phyloP scores from a whole-genome alignment of 1,140 invertebrate species.

The Apis dorsata region DNA sequence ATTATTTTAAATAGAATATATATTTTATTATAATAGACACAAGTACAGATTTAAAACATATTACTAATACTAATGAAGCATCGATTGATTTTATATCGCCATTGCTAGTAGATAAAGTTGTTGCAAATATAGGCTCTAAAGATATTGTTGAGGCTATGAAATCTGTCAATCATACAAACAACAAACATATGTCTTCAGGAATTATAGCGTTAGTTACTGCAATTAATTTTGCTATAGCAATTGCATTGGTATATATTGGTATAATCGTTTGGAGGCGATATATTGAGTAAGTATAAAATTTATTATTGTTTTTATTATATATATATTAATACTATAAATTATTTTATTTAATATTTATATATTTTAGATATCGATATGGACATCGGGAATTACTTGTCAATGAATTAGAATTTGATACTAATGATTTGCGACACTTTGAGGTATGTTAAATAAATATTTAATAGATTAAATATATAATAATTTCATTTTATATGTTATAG shows the following conservation, averaged over 20 bases:
- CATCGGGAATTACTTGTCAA: constrained; percentile 78
- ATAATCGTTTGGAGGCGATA: constrained; percentile 75
- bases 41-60: neutral
- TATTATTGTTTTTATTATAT: neutral
- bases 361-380: constrained; percentile 75
- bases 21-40: neutral
- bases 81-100: neutral
- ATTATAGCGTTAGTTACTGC: constrained; percentile 68
- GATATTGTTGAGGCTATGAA: neutral
- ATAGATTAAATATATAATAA: neutral
- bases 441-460: constrained; percentile 58
- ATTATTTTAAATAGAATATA: neutral
- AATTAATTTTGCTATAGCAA: constrained; percentile 68
- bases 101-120: neutral
- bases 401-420: constrained; percentile 76
- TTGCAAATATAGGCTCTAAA: neutral
- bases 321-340: neutral
- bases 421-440: constrained; percentile 78
- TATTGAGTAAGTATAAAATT: constrained; percentile 73
- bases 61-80: neutral
- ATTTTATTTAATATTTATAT: constrained; percentile 2
- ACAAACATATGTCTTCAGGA: constrained; percentile 60
- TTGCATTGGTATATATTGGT: constrained; percentile 71
- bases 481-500: constrained; percentile 48
- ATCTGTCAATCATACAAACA: constrained; percentile 6